Percentiles rank a stretch among this genome's conserved stretches.
Evolutionary conservation across 2,797 vertebrate species (phyloP).

Genomic region (Rhodeus uyekii): DNA sequence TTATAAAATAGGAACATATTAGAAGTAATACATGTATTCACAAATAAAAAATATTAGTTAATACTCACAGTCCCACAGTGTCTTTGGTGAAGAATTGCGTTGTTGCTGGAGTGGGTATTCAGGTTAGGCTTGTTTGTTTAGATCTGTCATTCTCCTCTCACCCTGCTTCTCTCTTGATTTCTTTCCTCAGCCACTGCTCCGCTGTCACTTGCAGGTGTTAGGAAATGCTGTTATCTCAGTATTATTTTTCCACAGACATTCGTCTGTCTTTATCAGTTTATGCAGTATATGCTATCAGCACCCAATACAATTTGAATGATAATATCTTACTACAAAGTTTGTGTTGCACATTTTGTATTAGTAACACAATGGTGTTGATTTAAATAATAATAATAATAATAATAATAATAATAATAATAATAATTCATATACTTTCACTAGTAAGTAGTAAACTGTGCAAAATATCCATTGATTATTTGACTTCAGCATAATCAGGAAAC

Average conservation of each 20-base stretch:
- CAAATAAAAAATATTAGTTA: neutral
- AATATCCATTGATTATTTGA: neutral
- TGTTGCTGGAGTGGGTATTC: slow-evolving; percentile 31
- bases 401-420: no score
- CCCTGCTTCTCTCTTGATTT: neutral
- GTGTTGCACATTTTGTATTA: neutral
- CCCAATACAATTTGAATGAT: neutral
- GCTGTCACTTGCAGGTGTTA: neutral
- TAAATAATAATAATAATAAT: no score
- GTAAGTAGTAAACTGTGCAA: neutral
- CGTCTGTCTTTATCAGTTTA: neutral
- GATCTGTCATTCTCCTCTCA: slow-evolving; percentile 30
- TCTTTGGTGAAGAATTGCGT: neutral
- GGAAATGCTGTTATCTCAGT: slow-evolving; percentile 28
- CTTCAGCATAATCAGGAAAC: neutral
- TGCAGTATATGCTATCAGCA: neutral
- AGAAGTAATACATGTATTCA: neutral
- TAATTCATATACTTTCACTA: no score
- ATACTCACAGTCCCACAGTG: neutral
- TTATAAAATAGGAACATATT: neutral
- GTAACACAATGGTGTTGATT: neutral
- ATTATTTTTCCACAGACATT: neutral
- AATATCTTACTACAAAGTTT: neutral
- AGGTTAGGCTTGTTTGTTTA: slow-evolving; percentile 51
- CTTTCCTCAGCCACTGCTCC: neutral